Evolutionary conservation across 2,113 vertebrate species (phyloP).

Genomic region (Vulpes vulpes): DNA sequence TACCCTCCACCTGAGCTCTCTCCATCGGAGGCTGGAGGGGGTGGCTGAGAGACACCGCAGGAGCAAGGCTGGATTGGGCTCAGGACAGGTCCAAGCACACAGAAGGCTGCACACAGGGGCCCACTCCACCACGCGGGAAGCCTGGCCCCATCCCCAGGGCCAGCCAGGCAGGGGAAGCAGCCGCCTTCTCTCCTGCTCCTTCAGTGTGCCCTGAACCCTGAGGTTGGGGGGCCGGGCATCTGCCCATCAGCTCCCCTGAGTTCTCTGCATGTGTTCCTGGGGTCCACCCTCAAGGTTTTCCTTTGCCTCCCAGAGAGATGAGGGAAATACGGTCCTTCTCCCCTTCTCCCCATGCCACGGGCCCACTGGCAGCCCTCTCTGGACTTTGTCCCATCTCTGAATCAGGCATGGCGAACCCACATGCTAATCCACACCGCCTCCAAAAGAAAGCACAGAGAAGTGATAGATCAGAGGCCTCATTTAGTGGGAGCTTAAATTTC

Average conservation of each 20-base stretch:
- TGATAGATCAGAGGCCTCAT: constrained; percentile 74
- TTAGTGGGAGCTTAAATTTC: constrained; percentile 74
- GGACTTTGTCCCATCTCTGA: constrained; percentile 65
- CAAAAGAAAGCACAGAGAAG: constrained; percentile 66
- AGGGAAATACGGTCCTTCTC: not conserved
- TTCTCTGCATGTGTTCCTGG: not conserved
- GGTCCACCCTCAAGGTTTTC: not conserved
- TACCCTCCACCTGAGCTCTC: not conserved
- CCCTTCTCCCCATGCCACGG: not conserved
- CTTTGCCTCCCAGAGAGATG: not conserved
- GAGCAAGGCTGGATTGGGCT: too few species aligned
- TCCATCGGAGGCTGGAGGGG: not conserved
- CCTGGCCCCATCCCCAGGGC: not conserved
- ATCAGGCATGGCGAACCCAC: constrained; percentile 52
- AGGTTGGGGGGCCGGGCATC: not conserved
- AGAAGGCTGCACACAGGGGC: not conserved
- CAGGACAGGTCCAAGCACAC: not conserved
- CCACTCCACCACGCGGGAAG: not conserved
- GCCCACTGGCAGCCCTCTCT: constrained; percentile 12
- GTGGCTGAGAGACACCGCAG: not conserved
- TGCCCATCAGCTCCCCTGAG: not conserved
- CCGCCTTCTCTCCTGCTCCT: not conserved
- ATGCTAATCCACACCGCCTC: constrained; percentile 53
- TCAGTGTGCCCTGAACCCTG: not conserved
- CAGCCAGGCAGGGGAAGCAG: too few species aligned